Base-by-base conservation (phyloP, 1,140 invertebrate genomes). In the Bombus terrestris region DNA sequence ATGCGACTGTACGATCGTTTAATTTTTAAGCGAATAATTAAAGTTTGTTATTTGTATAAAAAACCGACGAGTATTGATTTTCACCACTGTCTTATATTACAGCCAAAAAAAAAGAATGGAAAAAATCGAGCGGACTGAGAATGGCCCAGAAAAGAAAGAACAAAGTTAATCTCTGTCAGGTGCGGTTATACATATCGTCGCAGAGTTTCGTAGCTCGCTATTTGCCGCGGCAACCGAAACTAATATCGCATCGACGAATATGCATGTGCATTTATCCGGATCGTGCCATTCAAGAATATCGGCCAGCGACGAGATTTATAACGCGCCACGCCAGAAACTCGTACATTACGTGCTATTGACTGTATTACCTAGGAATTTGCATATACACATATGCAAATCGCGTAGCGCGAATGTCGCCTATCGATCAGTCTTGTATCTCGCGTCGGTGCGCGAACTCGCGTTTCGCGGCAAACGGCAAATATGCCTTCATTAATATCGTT, bases 341-440 rank as follows among this genome's bases (percentile, higher is more conserved):
- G 75, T 84, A 62, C 66, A 71, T 84, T 77, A 68, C 82, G 75
- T 59, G 82, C 62, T 79, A 84, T 79, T 79, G 82, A 71, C 75
- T 59, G 82, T 57, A 73, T 73, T 85, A 74, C 68, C 75, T 41
- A 73, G 47, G 57, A 66, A 85, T 85, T 85, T 73, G 83, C 83
- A 74, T 81, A 74, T 74, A 81, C 77, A 81, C 69, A 73, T 85
- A 80, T 81, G 83, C 77, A 81, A 85, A 85, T 85, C 39, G 68
- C 22, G 25, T 28, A 5, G 73, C 53, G 68, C 77, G 69, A 85
- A 81, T 73, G 78, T 81, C 69, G 76, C 41, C 68, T 85, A 85
- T 85, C 37, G 68, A 81, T 81, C 68, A 64, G 69, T 25, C 57
- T 64, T 81, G 47, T 84, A 69, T 59, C 53, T 80, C 32, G 22